These are phyloP conservation scores for Caenorhabditis sp. DNA, from an alignment of 2,888 invertebrate species.

Conservation along the genomic window DNA sequence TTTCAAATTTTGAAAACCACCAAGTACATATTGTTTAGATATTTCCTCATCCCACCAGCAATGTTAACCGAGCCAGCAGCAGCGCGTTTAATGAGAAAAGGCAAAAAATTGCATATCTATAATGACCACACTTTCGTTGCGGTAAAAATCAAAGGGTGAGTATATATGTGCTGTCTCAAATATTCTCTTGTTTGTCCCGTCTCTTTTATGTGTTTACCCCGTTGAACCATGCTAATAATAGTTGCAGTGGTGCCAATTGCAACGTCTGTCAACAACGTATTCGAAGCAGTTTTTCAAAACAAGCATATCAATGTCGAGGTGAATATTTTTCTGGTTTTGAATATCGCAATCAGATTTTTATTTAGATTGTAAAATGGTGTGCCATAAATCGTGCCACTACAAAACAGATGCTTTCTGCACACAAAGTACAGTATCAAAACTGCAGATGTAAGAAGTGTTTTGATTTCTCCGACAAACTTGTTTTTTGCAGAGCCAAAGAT, in stretches of 20 bases:
- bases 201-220: neutral
- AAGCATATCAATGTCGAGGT: conserved; percentile 71
- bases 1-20: neutral
- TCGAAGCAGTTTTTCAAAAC: conserved; percentile 66
- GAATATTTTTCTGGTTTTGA: neutral
- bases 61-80: conserved; percentile 60
- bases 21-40: conserved; percentile 40
- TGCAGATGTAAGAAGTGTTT: conserved; percentile 60
- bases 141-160: conserved; percentile 68
- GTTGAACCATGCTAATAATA: conserved; percentile 35
- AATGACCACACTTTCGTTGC: conserved; percentile 71
- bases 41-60: conserved; percentile 67
- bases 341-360: conserved; percentile 2
- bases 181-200: conserved; percentile 4
- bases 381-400: conserved; percentile 70
- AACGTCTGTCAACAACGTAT: conserved; percentile 67
- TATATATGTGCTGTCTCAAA: conserved; percentile 3
- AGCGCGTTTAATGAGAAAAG: conserved; percentile 62
- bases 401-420: conserved; percentile 65
- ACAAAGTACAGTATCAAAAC: conserved; percentile 56
- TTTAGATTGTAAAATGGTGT: conserved; percentile 69
- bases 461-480: conserved; percentile 4
- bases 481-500: conserved; percentile 55
- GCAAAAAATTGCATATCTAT: conserved; percentile 70
- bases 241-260: conserved; percentile 67